A percentile compares a stretch with the other conserved stretches of the same genome.
Evolutionary conservation across 2,113 vertebrate species (phyloP).

Genomic region (Pelvicachromis taeniatus): DNA sequence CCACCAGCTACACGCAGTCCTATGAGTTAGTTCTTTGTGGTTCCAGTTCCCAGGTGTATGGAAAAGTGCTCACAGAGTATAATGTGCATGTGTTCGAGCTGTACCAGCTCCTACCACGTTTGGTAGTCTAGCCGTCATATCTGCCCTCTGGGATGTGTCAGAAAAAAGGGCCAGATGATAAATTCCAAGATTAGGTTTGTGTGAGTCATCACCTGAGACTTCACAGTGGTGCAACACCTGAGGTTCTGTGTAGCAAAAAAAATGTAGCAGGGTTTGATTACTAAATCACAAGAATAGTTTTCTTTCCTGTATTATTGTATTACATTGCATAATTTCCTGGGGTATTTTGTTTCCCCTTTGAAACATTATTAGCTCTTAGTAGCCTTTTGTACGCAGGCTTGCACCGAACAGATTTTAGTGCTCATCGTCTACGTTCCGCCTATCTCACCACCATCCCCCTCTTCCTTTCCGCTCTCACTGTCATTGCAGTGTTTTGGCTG

Average conservation of each 20-base stretch:
- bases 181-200: not conserved
- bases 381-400: not conserved
- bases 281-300: not conserved
- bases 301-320: not conserved
- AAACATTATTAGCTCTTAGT: not conserved
- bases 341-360: not conserved
- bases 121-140: not conserved
- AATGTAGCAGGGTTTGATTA: not conserved
- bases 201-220: not conserved
- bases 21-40: not conserved
- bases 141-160: not conserved
- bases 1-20: not conserved
- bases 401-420: not conserved
- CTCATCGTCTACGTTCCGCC: constrained; percentile 3
- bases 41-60: constrained; percentile 26
- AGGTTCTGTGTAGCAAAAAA: not conserved
- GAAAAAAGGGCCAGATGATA: not conserved
- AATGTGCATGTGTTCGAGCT: not conserved
- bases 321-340: rapidly evolving
- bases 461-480: constrained; percentile 16
- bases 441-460: not conserved
- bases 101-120: not conserved
- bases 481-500: constrained; percentile 60
- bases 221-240: not conserved
- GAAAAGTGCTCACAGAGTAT: not conserved